Evolutionary conservation across 2,797 vertebrate genomes (phyloP), one percentile per base, ranked within the genome.

Genomic region (Delichon dasypus): DNA sequence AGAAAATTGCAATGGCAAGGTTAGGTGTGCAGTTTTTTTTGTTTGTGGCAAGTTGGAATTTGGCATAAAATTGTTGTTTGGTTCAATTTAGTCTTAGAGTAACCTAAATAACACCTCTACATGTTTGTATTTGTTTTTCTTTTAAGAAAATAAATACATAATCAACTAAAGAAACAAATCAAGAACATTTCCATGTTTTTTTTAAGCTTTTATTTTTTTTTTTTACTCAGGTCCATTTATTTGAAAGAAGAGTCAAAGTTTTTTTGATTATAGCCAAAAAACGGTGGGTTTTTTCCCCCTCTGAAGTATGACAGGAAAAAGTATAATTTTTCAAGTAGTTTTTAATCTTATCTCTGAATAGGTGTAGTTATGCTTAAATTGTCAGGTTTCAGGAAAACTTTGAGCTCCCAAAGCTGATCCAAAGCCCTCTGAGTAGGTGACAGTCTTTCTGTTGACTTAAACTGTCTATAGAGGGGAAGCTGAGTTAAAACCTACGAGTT

Each of bases 271-370:
- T 40, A 68, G 27, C 2, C 3, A 71, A 83, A 90, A 87, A 34
- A 16, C 14, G 0, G 0, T 1, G 1, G 0, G 6, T 20, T 14
- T 47, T 74, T 76, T 77, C 11, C 2, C 9, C 20, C 20, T 29
- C 11, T 48, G 54, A 94, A 73, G 19, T 42, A 38, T 2, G 3
- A 38, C 16, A 15, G 25, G 19, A 5, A 72, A 78, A 89, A 74
- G 11, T 23, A 66, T 6, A 3, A 76, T 91, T 95, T 95, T 86
- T 94, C 74, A 94, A 93, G 32, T 7, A 47, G 38, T n/a, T 71
- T 92, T 93, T 90, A 85, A 94, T 95, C 95, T 96, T 94, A 95
- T 96, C 93, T 93, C 50, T 47, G 30, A 66, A 77, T 82, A 93
- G 74, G 94, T 93, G 93, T 73, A 90, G 89, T 66, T 95, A n/a